Percentiles rank a stretch among this genome's conserved stretches.
Conservation (phyloP, 2,888 invertebrate genomes). For the Cerastis rubricosa region DNA sequence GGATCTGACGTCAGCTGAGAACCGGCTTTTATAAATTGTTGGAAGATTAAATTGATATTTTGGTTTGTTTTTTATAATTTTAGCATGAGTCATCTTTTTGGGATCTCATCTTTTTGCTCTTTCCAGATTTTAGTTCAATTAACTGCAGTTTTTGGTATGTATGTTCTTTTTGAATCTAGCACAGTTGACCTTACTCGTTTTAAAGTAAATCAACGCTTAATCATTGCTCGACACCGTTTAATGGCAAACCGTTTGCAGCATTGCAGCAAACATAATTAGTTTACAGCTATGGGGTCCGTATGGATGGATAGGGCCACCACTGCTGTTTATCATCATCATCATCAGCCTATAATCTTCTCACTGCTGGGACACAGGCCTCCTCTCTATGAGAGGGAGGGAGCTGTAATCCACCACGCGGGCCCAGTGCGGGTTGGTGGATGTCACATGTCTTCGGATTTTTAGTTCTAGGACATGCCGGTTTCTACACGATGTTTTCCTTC, state of each 20-base stretch:
- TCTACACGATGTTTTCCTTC: no score
- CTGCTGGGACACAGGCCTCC: no score
- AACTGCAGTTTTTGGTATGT: neutral
- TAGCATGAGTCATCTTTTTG: neutral
- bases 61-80: neutral
- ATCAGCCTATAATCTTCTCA: no score
- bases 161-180: neutral
- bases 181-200: neutral
- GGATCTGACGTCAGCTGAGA: slow-evolving; percentile 22
- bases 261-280: neutral
- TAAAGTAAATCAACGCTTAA: neutral
- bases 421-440: no score
- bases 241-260: neutral
- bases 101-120: neutral
- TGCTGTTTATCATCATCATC: no score
- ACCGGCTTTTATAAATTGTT: slow-evolving; percentile 5
- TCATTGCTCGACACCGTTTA: neutral
- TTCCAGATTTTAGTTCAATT: neutral
- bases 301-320: neutral
- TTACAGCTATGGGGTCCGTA: neutral
- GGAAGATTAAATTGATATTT: neutral
- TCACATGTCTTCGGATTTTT: no score
- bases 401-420: no score
- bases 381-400: no score
- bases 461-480: no score